Percentiles rank a stretch among this genome's conserved stretches.
Evolutionary conservation across 2,888 invertebrate species (phyloP).

Genomic region (Prionchulus punctatus): DNA sequence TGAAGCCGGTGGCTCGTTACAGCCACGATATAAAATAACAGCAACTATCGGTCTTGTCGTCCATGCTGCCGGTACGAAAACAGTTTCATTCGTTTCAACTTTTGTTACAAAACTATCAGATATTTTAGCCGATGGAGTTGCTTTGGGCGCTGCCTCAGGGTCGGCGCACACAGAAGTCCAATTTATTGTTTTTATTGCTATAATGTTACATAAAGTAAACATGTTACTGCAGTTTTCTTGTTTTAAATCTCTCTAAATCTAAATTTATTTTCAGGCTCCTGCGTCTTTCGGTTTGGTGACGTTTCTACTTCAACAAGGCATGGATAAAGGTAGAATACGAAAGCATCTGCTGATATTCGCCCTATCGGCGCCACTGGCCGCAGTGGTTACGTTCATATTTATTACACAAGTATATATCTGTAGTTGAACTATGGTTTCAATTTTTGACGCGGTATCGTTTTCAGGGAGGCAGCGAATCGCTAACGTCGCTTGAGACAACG

Average conservation of each 20-base stretch:
- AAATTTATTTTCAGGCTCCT: constrained; percentile 51
- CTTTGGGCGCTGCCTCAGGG: constrained; percentile 91
- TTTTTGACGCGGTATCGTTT: no score
- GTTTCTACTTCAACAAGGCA: constrained; percentile 83
- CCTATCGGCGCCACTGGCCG: constrained; percentile 70
- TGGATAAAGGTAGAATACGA: constrained; percentile 69
- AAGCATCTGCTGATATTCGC: constrained; percentile 81
- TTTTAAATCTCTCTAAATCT: neutral
- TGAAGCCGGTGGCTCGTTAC: neutral
- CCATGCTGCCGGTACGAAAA: constrained; percentile 65
- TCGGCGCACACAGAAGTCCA: constrained; percentile 90
- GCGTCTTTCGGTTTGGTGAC: constrained; percentile 96
- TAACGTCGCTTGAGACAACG: constrained; percentile 75
- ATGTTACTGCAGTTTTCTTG: neutral
- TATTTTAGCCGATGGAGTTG: constrained; percentile 73
- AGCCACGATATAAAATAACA: constrained; percentile 46
- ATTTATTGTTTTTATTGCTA: constrained; percentile 89
- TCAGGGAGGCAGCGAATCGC: constrained; percentile 67
- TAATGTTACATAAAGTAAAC: constrained; percentile 83
- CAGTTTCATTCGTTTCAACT: neutral
- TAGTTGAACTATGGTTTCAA: neutral
- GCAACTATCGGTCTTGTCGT: constrained; percentile 93
- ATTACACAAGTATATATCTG: constrained; percentile 43
- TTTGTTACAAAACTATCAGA: neutral
- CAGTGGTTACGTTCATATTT: constrained; percentile 76